Evolutionary conservation across 1,140 invertebrate genomes (phyloP).

Genomic region (Pseudomyrmex sp.): DNA sequence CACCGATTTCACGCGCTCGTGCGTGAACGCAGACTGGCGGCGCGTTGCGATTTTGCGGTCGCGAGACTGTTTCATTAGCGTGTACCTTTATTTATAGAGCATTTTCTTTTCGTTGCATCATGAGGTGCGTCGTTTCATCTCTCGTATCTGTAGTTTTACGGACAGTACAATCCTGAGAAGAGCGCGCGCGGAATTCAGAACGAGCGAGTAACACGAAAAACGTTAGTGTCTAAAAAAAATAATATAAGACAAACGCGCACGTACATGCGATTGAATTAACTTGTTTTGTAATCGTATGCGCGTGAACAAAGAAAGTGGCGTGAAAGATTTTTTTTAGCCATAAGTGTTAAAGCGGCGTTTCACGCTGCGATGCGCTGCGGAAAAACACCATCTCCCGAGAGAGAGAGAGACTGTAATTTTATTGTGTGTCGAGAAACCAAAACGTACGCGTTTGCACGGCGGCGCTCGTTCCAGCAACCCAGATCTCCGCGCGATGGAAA

Average conservation of each 20-base stretch:
- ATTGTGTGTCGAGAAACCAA: conserved; percentile 61
- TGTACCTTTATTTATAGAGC: conserved; percentile 36
- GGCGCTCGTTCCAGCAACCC: conserved; percentile 74
- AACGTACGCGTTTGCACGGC: conserved; percentile 60
- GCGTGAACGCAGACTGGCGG: conserved; percentile 26
- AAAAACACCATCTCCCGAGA: conserved; percentile 30
- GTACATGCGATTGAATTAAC: neutral
- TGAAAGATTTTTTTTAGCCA: conserved; percentile 30
- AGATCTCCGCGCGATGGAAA: conserved; percentile 73
- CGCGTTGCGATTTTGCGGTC: conserved; percentile 40
- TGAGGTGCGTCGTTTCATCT: conserved; percentile 17
- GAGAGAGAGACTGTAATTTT: conserved; percentile 29
- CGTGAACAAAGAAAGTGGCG: conserved; percentile 17
- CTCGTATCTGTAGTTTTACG: neutral
- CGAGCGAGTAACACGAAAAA: no score
- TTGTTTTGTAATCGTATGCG: neutral
- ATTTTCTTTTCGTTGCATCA: neutral
- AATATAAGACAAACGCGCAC: neutral
- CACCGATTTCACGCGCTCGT: conserved; percentile 48
- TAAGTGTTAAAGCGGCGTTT: conserved; percentile 31
- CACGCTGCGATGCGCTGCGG: conserved; percentile 30
- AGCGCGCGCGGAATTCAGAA: no score
- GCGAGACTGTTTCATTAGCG: conserved; percentile 41
- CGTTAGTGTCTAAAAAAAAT: neutral
- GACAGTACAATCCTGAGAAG: no score